Base-by-base conservation (phyloP, 1,140 invertebrate genomes). In the Bursaphelenchus mucronatus region DNA sequence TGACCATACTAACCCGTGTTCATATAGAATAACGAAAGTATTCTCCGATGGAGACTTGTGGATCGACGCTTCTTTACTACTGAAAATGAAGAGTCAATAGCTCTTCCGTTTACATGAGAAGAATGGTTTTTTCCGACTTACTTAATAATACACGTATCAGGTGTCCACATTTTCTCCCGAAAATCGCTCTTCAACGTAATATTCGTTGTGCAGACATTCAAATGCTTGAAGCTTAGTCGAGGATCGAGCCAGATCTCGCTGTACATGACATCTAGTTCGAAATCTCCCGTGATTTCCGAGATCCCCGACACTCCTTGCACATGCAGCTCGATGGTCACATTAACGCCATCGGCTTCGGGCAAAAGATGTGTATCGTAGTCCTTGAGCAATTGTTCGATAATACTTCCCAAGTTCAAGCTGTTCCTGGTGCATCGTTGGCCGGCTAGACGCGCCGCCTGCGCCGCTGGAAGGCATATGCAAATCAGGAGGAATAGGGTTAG, bases 171-270 rank as follows among this genome's bases (percentile, higher is more conserved):
- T 55, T 70, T 66, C 19, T 80, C 69, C 8, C 76, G 79, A 66
- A 80, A 80, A 51, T 80, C 79, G 54, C 70, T 75, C 63, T 79
- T 81, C 39, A 80, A 58, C 8, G 78, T 80, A 21, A 80, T 80
- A 67, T 81, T 80, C n/a, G 79, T 80, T 44, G 77, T 78, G 56
- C 78, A 80, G n/a, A 80, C 74, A 58, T 80, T 78, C 15, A 80
- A 58, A 59, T 80, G 73, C 41, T 81, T 81, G 47, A 80, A 80
- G 11, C 66, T 64, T 15, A 80, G 61, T 7, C 78, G 66, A 50
- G 79, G 76, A 65, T 80, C 78, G 8, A 78, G 70, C 78, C 78
- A 80, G 39, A 80, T 80, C 50, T 80, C 78, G 45, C 75, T 78
- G 70, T 80, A 79, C 76, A 74, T 78, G 15, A 78, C 63, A 57